These are phyloP conservation scores for Hofmannophila pseudospretella DNA, from an alignment of 2,888 invertebrate genomes.

Conservation along the genomic window DNA sequence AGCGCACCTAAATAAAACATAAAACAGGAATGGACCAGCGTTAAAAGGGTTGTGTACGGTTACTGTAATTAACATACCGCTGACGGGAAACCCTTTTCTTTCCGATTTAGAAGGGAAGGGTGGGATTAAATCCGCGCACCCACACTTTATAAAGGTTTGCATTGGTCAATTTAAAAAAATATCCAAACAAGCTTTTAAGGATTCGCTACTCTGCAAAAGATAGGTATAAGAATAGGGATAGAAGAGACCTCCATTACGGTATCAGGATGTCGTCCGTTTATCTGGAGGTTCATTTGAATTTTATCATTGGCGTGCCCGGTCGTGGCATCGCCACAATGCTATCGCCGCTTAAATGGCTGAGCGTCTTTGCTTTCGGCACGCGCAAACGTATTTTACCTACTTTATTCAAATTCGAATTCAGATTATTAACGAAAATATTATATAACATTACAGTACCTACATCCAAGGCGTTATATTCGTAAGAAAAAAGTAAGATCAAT, in stretches of 20 bases:
- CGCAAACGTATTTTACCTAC: background rate
- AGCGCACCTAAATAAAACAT: constrained; percentile 30
- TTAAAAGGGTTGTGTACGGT: constrained; percentile 52
- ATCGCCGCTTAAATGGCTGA: background rate
- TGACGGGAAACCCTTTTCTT: constrained; percentile 45
- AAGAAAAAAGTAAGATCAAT: too few relatives aligned
- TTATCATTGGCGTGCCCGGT: constrained; percentile 13
- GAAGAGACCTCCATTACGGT: constrained; percentile 7
- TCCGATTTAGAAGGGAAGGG: constrained; percentile 40
- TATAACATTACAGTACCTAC: background rate
- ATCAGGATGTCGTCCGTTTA: constrained; percentile 16
- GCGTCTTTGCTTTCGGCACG: background rate
- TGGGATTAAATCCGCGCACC: constrained; percentile 32
- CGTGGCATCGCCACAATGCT: constrained; percentile 3
- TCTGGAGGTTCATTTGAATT: constrained; percentile 19
- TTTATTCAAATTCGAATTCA: too few relatives aligned
- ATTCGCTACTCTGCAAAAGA: constrained; percentile 3
- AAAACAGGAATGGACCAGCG: constrained; percentile 30
- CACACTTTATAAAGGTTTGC: constrained; percentile 28
- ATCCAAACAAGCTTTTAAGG: background rate
- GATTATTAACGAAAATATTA: too few relatives aligned
- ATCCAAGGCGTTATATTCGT: too few relatives aligned
- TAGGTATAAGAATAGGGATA: constrained; percentile 3
- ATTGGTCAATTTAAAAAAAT: constrained; percentile 15
- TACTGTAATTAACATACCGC: constrained; percentile 51